Evolutionary conservation across 1,140 invertebrate genomes (phyloP).

Genomic region (Brachionus asplanchnoidis): DNA sequence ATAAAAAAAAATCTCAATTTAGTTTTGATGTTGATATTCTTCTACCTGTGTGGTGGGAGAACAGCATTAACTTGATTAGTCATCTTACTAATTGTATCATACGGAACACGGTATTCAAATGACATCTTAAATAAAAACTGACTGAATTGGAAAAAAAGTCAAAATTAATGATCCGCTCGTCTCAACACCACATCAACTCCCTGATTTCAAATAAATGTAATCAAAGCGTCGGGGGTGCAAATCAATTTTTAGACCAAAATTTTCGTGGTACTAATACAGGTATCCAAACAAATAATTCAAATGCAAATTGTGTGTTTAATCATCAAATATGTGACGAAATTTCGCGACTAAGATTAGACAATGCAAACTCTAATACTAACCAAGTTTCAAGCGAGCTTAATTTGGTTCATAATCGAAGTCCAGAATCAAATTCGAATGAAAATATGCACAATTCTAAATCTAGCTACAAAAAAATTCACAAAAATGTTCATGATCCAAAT

Average conservation of each 20-base stretch:
- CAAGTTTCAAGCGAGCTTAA: background rate
- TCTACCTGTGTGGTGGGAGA: background rate
- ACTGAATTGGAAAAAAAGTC: background rate
- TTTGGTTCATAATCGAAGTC: background rate
- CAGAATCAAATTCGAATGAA: background rate
- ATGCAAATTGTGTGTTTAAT: constrained; percentile 30
- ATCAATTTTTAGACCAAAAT: background rate
- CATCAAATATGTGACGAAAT: constrained; percentile 27
- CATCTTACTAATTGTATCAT: background rate
- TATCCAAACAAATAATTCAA: background rate
- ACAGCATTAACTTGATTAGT: background rate
- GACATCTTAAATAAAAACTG: background rate
- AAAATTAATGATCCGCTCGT: background rate
- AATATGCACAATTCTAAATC: constrained; percentile 6
- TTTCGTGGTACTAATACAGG: background rate
- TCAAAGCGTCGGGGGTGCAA: background rate
- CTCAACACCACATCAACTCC: constrained; percentile 1
- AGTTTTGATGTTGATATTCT: background rate
- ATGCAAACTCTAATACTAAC: background rate
- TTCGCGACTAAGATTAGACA: constrained; percentile 10
- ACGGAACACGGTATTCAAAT: background rate
- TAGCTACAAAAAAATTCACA: background rate
- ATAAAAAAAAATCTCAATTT: background rate
- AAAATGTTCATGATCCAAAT: background rate
- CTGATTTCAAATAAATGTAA: background rate